Evolutionary conservation across 2,113 vertebrate species (phyloP).

Genomic region (zebrafish (Danio rerio)): DNA sequence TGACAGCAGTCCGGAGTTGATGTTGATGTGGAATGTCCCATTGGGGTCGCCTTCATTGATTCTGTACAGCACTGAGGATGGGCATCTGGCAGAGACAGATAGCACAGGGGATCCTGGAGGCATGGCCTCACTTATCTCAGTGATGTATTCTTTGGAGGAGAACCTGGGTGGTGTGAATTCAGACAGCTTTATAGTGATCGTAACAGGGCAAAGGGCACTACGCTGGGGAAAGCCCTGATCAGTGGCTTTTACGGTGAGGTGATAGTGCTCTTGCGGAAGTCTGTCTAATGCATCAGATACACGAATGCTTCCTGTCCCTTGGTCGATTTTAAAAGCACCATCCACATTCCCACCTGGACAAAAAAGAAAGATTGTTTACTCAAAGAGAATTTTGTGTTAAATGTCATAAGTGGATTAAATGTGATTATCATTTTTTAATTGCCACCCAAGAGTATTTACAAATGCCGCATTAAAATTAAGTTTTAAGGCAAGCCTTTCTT

Average conservation of each 20-base stretch:
- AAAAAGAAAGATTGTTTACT: not conserved
- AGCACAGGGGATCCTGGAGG: constrained; percentile 80
- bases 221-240: constrained; percentile 87
- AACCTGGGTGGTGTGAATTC: constrained; percentile 87
- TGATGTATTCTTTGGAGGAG: constrained; percentile 82
- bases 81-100: constrained; percentile 80
- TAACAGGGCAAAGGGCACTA: constrained; percentile 83
- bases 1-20: constrained; percentile 87
- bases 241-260: constrained; percentile 87
- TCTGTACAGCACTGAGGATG: constrained; percentile 85
- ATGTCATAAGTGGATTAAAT: constrained; percentile 17
- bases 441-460: constrained; percentile 1
- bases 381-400: not conserved
- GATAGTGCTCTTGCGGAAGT: constrained; percentile 78
- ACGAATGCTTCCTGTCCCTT: constrained; percentile 82
- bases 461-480: not conserved
- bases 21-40: constrained; percentile 85
- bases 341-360: constrained; percentile 84
- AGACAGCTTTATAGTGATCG: constrained; percentile 79
- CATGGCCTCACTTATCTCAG: constrained; percentile 88
- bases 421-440: not conserved
- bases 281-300: constrained; percentile 78
- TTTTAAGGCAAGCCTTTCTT: not conserved
- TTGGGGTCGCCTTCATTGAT: constrained; percentile 86
- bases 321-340: constrained; percentile 83